These are phyloP conservation scores for Auanema freiburgensis DNA, from an alignment of 2,888 invertebrate species.

Conservation along the genomic window DNA sequence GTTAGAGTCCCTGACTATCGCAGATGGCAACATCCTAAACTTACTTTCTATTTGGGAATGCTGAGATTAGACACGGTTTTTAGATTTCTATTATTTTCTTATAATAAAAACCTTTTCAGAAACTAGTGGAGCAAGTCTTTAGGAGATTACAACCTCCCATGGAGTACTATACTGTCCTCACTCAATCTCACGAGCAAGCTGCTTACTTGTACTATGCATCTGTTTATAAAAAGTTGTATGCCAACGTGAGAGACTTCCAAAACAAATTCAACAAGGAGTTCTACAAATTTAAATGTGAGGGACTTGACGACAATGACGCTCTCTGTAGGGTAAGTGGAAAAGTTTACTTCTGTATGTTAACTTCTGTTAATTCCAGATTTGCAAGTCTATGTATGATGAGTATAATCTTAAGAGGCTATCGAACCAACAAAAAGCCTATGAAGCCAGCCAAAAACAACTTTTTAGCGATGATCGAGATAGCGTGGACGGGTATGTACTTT, in stretches of 20 bases:
- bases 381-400: slow-evolving; percentile 39
- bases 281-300: slow-evolving; percentile 32
- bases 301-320: slow-evolving; percentile 29
- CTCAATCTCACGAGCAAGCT: slow-evolving; percentile 24
- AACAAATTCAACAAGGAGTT: slow-evolving; percentile 38
- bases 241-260: slow-evolving; percentile 29
- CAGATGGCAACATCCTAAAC: too few species aligned
- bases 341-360: neutral
- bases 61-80: too few species aligned
- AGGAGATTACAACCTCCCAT: slow-evolving; percentile 22
- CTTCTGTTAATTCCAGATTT: slow-evolving; percentile 20
- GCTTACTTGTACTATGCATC: slow-evolving; percentile 40
- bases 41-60: too few species aligned
- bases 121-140: slow-evolving; percentile 7
- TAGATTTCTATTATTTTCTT: too few species aligned
- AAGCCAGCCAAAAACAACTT: slow-evolving; percentile 40
- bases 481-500: slow-evolving; percentile 47
- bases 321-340: slow-evolving; percentile 27
- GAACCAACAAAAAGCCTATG: slow-evolving; percentile 35
- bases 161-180: slow-evolving; percentile 22
- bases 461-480: slow-evolving; percentile 61
- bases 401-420: slow-evolving; percentile 22
- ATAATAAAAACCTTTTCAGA: slow-evolving; percentile 11
- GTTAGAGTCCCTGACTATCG: neutral
- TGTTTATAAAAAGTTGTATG: slow-evolving; percentile 33